A percentile compares a stretch with the other conserved stretches of the same genome.
phyloP scores from a whole-genome alignment of 2,888 invertebrate species.

The Copidosoma aretas region DNA sequence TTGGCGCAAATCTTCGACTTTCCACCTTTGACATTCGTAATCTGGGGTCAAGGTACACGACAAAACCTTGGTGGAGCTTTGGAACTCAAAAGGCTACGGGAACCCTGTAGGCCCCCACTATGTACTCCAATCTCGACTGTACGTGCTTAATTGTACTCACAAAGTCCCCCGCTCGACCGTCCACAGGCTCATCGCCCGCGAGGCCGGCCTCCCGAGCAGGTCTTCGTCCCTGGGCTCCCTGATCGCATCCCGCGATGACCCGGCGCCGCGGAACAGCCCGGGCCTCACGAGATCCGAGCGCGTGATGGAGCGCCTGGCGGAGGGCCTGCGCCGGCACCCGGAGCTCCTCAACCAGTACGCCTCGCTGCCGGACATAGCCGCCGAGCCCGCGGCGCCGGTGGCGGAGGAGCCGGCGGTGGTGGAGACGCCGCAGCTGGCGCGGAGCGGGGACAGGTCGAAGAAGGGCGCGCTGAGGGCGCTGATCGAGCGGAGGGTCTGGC shows the following conservation, averaged over 20 bases:
- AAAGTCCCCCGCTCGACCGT: too few relatives aligned
- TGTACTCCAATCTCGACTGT: too few relatives aligned
- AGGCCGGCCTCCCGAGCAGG: neutral
- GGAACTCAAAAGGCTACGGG: too few relatives aligned
- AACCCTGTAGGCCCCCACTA: too few relatives aligned
- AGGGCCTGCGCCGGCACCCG: conserved; percentile 16
- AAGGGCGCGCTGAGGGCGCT: conserved; percentile 39
- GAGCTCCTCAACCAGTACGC: conserved; percentile 22
- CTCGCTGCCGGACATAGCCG: neutral
- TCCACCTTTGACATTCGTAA: too few relatives aligned
- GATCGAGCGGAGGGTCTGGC: conserved; percentile 44
- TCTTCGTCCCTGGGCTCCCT: neutral
- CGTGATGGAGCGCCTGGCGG: conserved; percentile 22
- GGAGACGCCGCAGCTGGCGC: too few relatives aligned
- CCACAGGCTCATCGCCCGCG: neutral
- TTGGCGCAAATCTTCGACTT: too few relatives aligned
- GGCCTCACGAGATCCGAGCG: neutral
- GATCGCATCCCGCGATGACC: neutral
- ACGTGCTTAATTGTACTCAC: neutral
- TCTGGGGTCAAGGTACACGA: too few relatives aligned
- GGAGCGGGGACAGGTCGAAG: conserved; percentile 21
- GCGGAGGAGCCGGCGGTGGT: neutral
- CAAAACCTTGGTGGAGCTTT: too few relatives aligned
- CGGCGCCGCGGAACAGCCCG: too few relatives aligned
- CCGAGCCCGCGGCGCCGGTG: neutral